These are phyloP conservation scores for Myotis planiceps DNA, from an alignment of 2,797 vertebrate species.

Conservation along the genomic window DNA sequence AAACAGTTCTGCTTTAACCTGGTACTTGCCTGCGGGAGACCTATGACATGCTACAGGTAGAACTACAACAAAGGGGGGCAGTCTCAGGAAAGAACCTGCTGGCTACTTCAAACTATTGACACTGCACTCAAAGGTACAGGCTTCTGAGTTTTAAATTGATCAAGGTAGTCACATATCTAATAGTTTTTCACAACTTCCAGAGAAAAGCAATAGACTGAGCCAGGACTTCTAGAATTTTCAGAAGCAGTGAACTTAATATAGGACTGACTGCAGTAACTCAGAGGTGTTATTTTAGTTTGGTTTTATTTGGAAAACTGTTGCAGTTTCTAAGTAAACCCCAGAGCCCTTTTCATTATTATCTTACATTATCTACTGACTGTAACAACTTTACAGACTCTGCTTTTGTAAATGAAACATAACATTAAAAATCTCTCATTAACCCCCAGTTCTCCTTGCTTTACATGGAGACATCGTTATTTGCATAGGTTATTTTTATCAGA, in stretches of 20 bases:
- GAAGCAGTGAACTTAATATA: not conserved
- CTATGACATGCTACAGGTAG: not conserved
- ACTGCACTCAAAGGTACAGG: not conserved
- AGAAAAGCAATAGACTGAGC: not conserved
- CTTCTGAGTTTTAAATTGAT: not conserved
- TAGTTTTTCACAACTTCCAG: not conserved
- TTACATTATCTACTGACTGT: not conserved
- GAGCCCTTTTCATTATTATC: not conserved
- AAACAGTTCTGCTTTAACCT: not conserved
- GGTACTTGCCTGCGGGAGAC: not conserved
- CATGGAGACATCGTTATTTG: not conserved
- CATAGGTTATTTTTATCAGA: not conserved
- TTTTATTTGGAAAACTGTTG: not conserved
- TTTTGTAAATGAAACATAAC: not conserved
- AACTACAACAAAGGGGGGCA: not conserved
- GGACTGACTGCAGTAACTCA: not conserved
- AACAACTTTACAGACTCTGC: not conserved
- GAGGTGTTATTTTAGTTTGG: not conserved
- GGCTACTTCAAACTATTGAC: not conserved
- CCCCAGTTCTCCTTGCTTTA: not conserved
- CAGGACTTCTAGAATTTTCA: not conserved
- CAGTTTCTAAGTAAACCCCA: not conserved
- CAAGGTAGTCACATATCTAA: not conserved
- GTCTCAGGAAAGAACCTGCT: not conserved
- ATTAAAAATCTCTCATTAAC: not conserved